phyloP scores from a whole-genome alignment of 1,140 invertebrate species.

The Hirudo medicinalis region DNA sequence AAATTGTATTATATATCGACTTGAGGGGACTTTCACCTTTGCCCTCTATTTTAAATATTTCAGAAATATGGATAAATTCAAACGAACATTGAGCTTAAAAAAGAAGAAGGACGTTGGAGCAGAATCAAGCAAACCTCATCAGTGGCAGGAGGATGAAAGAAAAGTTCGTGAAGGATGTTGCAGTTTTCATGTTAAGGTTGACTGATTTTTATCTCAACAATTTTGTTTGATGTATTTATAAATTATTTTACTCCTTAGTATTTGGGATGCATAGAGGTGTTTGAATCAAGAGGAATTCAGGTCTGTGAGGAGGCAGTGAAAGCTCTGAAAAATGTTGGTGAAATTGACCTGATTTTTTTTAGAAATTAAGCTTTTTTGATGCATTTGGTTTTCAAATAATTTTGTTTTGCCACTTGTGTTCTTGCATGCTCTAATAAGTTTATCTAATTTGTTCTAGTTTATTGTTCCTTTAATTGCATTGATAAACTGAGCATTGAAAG shows the following conservation, averaged over 20 bases:
- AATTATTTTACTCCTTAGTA: conserved; percentile 53
- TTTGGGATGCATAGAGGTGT: conserved; percentile 95
- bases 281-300: conserved; percentile 96
- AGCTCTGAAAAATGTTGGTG: conserved; percentile 44
- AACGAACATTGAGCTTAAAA: conserved; percentile 37
- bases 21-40: too few species aligned
- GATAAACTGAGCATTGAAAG: too few species aligned
- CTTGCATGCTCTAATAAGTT: too few species aligned
- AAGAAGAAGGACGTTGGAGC: conserved; percentile 37
- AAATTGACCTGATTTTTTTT: background rate
- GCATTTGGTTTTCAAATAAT: background rate
- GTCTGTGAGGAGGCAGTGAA: conserved; percentile 97
- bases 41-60: too few species aligned
- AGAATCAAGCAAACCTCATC: conserved; percentile 85
- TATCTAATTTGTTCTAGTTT: too few species aligned
- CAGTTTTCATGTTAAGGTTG: conserved; percentile 84
- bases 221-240: background rate
- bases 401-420: too few species aligned
- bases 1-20: too few species aligned
- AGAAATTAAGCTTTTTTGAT: conserved; percentile 6
- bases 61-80: conserved; percentile 35
- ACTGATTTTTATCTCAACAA: conserved; percentile 11
- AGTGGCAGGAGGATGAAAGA: conserved; percentile 94
- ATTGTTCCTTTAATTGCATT: too few species aligned
- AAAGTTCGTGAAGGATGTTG: conserved; percentile 87